These are phyloP conservation scores for Triplophysa tibetana DNA, from an alignment of 2,113 vertebrate species.

Conservation along the genomic window DNA sequence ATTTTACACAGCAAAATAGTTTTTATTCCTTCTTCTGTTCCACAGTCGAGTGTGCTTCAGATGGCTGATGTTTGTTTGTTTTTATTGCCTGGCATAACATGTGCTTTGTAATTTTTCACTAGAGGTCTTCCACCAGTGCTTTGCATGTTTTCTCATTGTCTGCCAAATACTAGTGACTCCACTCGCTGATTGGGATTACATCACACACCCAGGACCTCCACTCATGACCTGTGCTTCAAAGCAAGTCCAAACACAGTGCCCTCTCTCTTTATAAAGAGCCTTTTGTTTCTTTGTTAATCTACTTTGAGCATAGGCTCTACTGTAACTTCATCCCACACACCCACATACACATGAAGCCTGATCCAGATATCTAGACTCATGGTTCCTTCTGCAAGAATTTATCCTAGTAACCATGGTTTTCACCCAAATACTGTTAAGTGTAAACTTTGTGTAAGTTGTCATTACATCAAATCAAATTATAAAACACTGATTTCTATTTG, in stretches of 20 bases:
- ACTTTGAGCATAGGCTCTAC: constrained; percentile 38
- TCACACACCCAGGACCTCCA: constrained; percentile 39
- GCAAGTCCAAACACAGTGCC: constrained; percentile 46
- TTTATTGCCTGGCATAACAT: constrained; percentile 1
- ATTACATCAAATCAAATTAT: too few relatives aligned
- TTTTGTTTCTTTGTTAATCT: constrained; percentile 54
- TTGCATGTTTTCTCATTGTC: constrained; percentile 26
- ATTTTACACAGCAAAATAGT: constrained; percentile 38
- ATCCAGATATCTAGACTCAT: not conserved
- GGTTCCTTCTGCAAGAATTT: not conserved
- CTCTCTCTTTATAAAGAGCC: constrained; percentile 44
- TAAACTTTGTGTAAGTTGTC: too few relatives aligned
- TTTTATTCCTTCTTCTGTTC: not conserved
- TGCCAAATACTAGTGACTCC: constrained; percentile 34
- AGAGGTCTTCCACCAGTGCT: not conserved
- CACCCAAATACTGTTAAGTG: not conserved
- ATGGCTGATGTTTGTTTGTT: constrained; percentile 22
- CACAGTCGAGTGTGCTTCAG: not conserved
- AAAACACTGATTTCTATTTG: too few relatives aligned
- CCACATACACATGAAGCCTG: not conserved
- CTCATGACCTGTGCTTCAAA: constrained; percentile 53
- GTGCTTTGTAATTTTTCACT: constrained; percentile 14
- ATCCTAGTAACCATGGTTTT: not conserved
- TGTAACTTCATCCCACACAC: constrained; percentile 48
- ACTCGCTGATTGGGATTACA: constrained; percentile 43